phyloP scores from a whole-genome alignment of 2,797 vertebrate species.

The Megalops cyprinoides region DNA sequence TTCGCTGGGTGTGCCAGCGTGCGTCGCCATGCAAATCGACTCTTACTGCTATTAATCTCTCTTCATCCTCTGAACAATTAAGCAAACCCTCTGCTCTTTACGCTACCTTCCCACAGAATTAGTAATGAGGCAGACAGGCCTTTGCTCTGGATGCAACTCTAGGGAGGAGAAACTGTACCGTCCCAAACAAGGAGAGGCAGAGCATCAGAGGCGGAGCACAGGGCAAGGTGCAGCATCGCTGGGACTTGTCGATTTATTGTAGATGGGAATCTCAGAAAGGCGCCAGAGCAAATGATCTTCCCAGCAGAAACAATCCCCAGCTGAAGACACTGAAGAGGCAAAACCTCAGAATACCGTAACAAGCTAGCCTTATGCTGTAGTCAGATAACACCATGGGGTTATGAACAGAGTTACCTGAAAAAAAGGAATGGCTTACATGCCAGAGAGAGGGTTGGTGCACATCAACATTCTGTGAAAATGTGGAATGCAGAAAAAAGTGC shows the following conservation, averaged over 20 bases:
- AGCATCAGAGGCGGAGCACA: too few relatives aligned
- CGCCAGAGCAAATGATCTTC: conserved; percentile 14
- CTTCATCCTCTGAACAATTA: background rate
- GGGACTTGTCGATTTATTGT: conserved; percentile 25
- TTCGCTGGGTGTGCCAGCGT: conserved; percentile 18
- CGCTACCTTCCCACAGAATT: background rate
- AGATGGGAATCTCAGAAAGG: conserved; percentile 25
- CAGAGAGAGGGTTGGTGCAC: background rate
- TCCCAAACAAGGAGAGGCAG: background rate
- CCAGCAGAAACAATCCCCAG: conserved; percentile 40
- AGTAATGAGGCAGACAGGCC: background rate
- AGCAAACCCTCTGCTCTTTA: background rate
- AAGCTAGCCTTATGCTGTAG: too few relatives aligned
- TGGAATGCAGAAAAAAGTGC: too few relatives aligned
- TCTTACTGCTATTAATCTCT: background rate
- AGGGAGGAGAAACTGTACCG: background rate
- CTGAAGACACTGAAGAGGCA: conserved; percentile 60
- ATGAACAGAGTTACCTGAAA: too few relatives aligned
- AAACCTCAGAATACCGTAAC: background rate
- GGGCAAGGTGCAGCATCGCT: conserved; percentile 14
- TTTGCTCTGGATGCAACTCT: background rate
- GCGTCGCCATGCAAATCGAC: background rate
- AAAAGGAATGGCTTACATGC: too few relatives aligned
- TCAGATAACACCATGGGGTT: too few relatives aligned
- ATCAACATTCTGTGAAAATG: too few relatives aligned